A percentile compares a stretch with the other conserved stretches of the same genome.
Evolutionary conservation across 2,888 invertebrate species (phyloP).

Genomic region (Tenthredo amoena): DNA sequence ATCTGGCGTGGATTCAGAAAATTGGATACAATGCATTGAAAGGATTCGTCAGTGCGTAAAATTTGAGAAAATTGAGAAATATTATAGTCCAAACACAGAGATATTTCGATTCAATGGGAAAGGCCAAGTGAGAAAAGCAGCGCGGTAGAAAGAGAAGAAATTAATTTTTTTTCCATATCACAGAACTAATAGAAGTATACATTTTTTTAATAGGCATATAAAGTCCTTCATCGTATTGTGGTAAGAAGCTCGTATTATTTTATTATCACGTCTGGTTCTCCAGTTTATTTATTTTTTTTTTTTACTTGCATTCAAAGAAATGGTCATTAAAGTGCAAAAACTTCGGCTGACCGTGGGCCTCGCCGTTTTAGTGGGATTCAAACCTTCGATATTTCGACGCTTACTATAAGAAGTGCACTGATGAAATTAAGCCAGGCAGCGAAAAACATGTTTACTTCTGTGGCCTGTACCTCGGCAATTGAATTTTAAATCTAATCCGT

Average conservation of each 20-base stretch:
- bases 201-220: not conserved
- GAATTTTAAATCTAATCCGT: not conserved
- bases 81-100: not conserved
- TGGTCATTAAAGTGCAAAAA: not conserved
- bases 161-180: not conserved
- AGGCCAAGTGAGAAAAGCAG: not conserved
- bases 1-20: not conserved
- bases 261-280: not conserved
- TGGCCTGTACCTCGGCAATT: not conserved
- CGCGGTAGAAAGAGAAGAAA: not conserved
- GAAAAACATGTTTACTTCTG: constrained; percentile 9
- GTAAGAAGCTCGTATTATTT: not conserved
- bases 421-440: not conserved
- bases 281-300: not conserved
- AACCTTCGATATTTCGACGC: not conserved
- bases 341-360: not conserved
- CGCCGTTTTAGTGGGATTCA: not conserved
- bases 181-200: not conserved
- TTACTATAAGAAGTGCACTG: not conserved
- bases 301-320: not conserved
- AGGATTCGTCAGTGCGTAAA: not conserved
- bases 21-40: not conserved
- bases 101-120: not conserved
- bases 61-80: constrained; percentile 8
- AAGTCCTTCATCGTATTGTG: not conserved